Conservation (phyloP, 2,797 vertebrate genomes). For the Odontamblyopus lacepedii region DNA sequence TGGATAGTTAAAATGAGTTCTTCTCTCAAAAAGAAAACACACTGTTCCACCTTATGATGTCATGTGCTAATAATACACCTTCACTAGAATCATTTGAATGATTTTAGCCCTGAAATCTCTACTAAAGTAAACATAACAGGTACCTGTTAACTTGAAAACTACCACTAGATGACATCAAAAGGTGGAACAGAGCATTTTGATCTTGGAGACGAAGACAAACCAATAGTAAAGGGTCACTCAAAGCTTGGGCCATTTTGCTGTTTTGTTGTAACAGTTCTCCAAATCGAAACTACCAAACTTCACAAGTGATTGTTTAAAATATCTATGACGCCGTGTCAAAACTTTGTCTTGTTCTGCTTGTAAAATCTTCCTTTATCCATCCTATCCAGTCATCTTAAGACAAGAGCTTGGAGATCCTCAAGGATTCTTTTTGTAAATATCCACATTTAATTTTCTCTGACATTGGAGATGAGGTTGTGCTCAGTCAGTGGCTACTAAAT, state of each 20-base stretch:
- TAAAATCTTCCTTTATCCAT: neutral
- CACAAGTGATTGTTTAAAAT: neutral
- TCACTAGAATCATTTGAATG: too few relatives aligned
- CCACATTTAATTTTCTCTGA: neutral
- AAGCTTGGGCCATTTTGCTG: neutral
- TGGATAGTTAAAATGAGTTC: too few relatives aligned
- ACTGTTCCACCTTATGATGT: too few relatives aligned
- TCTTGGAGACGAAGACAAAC: too few relatives aligned
- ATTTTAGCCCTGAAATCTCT: too few relatives aligned
- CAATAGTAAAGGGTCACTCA: too few relatives aligned
- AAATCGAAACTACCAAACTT: neutral
- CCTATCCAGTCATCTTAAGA: neutral
- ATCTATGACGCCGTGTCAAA: neutral
- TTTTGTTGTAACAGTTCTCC: neutral
- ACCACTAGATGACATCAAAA: too few relatives aligned
- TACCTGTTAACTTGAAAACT: too few relatives aligned
- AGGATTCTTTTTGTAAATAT: slow-evolving; percentile 4
- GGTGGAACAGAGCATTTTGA: too few relatives aligned
- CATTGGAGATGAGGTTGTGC: neutral
- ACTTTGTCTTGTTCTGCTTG: neutral
- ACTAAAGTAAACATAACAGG: too few relatives aligned
- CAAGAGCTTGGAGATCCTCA: neutral
- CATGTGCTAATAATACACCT: too few relatives aligned
- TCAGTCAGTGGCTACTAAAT: neutral
- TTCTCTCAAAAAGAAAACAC: too few relatives aligned